Percentiles rank a stretch among this genome's conserved stretches.
phyloP scores from a whole-genome alignment of 37 sponge, comb jelly and placozoan genomes.

The Haliclona indistincta region DNA sequence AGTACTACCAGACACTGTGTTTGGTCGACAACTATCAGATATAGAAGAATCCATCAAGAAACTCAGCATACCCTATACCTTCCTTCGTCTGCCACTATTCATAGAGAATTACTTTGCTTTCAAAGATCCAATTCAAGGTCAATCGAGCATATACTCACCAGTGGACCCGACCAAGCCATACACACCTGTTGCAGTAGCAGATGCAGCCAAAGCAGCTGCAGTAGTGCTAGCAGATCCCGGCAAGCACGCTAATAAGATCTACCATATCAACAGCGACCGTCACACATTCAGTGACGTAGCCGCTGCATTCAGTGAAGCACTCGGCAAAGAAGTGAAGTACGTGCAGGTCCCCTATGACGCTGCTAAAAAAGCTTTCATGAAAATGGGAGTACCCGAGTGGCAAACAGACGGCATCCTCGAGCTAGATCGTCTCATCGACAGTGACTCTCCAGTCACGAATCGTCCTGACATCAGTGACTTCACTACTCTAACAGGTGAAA shows the following conservation, averaged over 20 bases:
- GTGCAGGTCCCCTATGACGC: conserved; percentile 39
- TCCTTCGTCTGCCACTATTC: conserved; percentile 48
- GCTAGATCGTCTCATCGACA: conserved; percentile 36
- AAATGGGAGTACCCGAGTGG: conserved; percentile 41
- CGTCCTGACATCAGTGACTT: conserved; percentile 2
- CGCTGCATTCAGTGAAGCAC: conserved; percentile 21
- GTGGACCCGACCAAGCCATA: conserved; percentile 18
- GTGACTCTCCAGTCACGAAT: conserved; percentile 13
- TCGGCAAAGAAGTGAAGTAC: conserved; percentile 47
- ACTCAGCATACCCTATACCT: conserved; percentile 34
- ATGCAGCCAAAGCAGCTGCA: conserved; percentile 53
- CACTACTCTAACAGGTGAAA: conserved; percentile 31
- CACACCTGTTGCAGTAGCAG: conserved; percentile 29
- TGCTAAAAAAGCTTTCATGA: conserved; percentile 27
- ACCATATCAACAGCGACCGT: conserved; percentile 54
- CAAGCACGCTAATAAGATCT: conserved; percentile 36
- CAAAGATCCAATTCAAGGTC: background rate
- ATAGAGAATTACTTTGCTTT: conserved; percentile 19
- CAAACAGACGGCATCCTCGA: conserved; percentile 32
- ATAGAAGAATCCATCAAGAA: conserved; percentile 11
- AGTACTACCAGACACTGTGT: conserved; percentile 14
- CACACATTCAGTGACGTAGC: conserved; percentile 35
- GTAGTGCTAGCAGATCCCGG: conserved; percentile 21
- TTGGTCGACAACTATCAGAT: conserved; percentile 26
- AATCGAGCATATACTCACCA: conserved; percentile 11